Evolutionary conservation across 2,888 invertebrate genomes (phyloP), one percentile per base, ranked within the genome.

Genomic region (Drosophila robusta): DNA sequence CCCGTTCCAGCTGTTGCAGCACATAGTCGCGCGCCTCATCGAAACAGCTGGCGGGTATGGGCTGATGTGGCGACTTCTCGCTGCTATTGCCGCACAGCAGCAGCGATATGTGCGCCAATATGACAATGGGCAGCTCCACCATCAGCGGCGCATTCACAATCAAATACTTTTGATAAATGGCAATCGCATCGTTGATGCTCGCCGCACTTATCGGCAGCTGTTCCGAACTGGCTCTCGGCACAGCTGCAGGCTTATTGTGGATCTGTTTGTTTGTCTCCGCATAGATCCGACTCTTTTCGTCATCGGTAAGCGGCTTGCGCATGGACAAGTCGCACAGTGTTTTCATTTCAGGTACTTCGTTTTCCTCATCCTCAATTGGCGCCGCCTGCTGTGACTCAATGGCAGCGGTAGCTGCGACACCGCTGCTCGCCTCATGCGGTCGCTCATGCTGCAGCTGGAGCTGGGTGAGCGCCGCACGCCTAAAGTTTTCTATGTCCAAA

Each of bases 401-500:
- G 3, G 26, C 44, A 26, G 22, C 62, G 11, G 8, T 12, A 41
- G 38, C 36, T 44, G 8, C 46, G 38, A 46, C 18, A 5, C 3
- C 14, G 38, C 16, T 12, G 47, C 12, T n/a, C 38, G 51, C 9
- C 42, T 49, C 52, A 41, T 38, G 8, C 14, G 29, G 5, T 26
- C 66, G 70, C 14, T 82, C 81, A 4, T 78, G 75, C 47, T 91
- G 79, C 11, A 79, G 76, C 45, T 91, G 88, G n/a, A 81, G 56
- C 52, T 90, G 86, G 16, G 71, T 68, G 18, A 87, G 9, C 3
- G 91, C 90, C 7, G 93, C 92, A 4, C 90, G 90, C 87, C 93
- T 94, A 83, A 96, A 95, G 80, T 94, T 94, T 87, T 96, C 95
- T 45, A 96, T 94, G 86, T 96, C 96, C 74, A 96, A 90, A 95